Conservation (phyloP, 2,888 invertebrate species). For the Alloplasta piceator region DNA sequence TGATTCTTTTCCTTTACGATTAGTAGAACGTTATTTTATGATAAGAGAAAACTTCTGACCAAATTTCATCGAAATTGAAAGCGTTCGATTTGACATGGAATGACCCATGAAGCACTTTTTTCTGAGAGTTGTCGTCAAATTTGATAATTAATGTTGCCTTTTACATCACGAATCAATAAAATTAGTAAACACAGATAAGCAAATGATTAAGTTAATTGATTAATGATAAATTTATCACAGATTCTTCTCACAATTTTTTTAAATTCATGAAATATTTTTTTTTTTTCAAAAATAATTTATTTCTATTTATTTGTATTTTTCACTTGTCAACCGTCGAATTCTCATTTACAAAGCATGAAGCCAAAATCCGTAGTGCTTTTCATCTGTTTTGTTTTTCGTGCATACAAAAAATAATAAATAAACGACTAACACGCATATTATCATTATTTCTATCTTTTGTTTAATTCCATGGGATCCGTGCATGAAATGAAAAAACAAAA, state of each 20-base stretch:
- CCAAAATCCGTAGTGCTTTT: constrained; percentile 55
- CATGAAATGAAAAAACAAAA: constrained; percentile 70
- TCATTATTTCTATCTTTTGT: constrained; percentile 73
- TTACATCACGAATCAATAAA: no score
- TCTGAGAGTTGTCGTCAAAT: background rate
- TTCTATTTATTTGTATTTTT: no score
- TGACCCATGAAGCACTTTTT: background rate
- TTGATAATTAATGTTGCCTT: no score
- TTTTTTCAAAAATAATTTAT: background rate
- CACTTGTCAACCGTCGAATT: constrained; percentile 55
- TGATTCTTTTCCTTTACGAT: background rate
- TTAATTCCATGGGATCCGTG: constrained; percentile 72
- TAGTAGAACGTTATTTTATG: no score
- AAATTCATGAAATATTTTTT: background rate
- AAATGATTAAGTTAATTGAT: no score
- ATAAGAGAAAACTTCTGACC: no score
- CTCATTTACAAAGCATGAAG: constrained; percentile 44
- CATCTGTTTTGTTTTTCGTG: constrained; percentile 27
- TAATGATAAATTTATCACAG: no score
- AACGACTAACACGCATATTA: constrained; percentile 71
- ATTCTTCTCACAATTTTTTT: no score
- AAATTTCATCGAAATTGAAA: no score
- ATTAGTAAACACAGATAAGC: no score
- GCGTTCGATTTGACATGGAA: no score
- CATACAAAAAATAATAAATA: background rate